A percentile compares a stretch with the other conserved stretches of the same genome.
phyloP scores from a whole-genome alignment of 2,888 invertebrate species.

The Oligia strigilis region DNA sequence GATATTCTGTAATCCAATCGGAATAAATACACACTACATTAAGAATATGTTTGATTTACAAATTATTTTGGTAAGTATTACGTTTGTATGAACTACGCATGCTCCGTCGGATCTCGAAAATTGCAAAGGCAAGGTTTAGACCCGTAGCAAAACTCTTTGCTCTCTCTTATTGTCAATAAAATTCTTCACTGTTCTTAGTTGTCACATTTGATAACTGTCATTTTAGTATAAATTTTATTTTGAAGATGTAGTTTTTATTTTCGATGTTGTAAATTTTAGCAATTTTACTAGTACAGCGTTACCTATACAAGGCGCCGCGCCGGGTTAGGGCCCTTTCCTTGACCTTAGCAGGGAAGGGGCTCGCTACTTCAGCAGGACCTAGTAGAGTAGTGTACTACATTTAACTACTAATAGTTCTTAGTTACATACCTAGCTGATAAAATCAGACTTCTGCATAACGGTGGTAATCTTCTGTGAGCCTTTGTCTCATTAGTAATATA shows the following conservation, averaged over 20 bases:
- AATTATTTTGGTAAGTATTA: too few species aligned
- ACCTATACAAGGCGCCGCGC: constrained; percentile 30
- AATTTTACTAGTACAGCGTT: constrained; percentile 47
- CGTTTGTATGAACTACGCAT: too few species aligned
- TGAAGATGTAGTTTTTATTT: constrained; percentile 28
- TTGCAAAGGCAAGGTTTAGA: constrained; percentile 2
- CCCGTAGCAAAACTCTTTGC: constrained; percentile 26
- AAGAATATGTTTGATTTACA: too few species aligned
- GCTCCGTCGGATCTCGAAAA: not conserved
- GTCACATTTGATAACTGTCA: constrained; percentile 32
- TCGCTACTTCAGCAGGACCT: not conserved
- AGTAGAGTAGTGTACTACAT: constrained; percentile 38
- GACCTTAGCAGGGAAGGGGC: not conserved
- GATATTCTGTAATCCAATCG: too few species aligned
- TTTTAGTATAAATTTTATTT: constrained; percentile 40
- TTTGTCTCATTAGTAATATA: not conserved
- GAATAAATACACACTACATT: too few species aligned
- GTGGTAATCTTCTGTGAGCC: not conserved
- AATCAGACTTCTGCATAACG: not conserved
- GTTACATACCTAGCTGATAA: not conserved
- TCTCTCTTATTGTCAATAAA: not conserved
- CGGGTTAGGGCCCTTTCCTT: constrained; percentile 3
- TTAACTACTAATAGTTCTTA: constrained; percentile 15
- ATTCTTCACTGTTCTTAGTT: not conserved
- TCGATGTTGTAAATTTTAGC: constrained; percentile 24